Percentiles rank a stretch among this genome's conserved stretches.
Conservation (phyloP, 2,797 vertebrate genomes). For the Lemur catta region DNA sequence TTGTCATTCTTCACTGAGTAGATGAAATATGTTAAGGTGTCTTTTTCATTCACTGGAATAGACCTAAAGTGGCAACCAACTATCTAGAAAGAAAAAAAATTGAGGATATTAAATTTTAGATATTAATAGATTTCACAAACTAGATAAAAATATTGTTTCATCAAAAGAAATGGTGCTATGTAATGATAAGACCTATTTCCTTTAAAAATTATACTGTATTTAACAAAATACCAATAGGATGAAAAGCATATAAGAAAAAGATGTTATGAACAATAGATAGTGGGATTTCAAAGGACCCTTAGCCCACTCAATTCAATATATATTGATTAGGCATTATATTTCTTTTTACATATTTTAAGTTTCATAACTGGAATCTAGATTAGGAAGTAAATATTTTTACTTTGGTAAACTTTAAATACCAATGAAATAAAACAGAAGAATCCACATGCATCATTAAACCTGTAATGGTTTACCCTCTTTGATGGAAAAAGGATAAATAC, state of each 20-base stretch:
- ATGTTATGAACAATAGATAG: slow-evolving; percentile 7
- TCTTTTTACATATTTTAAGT: slow-evolving; percentile 43
- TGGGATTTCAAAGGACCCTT: slow-evolving; percentile 37
- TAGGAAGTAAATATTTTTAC: slow-evolving; percentile 16
- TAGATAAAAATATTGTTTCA: neutral
- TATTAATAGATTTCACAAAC: slow-evolving; percentile 32
- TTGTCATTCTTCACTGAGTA: slow-evolving; percentile 91
- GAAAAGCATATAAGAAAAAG: slow-evolving; percentile 16
- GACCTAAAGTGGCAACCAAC: slow-evolving; percentile 90
- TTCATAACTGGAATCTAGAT: slow-evolving; percentile 20
- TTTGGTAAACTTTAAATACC: slow-evolving; percentile 32
- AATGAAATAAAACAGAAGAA: slow-evolving; percentile 28
- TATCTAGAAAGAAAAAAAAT: slow-evolving; percentile 84
- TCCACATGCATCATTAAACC: neutral
- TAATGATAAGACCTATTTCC: neutral
- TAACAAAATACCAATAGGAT: slow-evolving; percentile 41
- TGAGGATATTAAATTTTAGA: slow-evolving; percentile 67
- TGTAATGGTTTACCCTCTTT: neutral
- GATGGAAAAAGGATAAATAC: neutral
- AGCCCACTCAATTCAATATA: neutral
- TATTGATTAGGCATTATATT: neutral
- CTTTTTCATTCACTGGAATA: slow-evolving; percentile 91
- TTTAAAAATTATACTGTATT: slow-evolving; percentile 37
- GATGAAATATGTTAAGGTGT: slow-evolving; percentile 91
- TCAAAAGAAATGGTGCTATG: slow-evolving; percentile 30